A percentile compares a stretch with the other conserved stretches of the same genome.
These are phyloP conservation scores for Micropoecilia bifurca DNA, from an alignment of 2,797 vertebrate species.

Conservation along the genomic window DNA sequence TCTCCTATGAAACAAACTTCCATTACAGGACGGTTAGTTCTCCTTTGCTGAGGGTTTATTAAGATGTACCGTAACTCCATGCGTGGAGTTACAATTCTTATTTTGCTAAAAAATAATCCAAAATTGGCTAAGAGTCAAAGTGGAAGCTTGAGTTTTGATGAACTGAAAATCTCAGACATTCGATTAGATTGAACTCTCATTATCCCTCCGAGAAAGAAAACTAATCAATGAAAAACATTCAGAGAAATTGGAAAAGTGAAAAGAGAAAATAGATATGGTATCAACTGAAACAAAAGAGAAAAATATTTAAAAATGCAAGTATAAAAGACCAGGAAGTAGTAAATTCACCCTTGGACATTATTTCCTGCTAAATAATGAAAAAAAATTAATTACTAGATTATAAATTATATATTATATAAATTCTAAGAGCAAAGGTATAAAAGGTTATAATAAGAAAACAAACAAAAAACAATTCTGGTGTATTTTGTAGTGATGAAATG, in stretches of 20 bases:
- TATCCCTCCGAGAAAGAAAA: constrained; percentile 11
- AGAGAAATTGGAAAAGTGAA: background rate
- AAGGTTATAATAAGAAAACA: background rate
- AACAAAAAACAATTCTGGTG: background rate
- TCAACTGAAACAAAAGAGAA: background rate
- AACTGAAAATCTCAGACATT: constrained; percentile 4
- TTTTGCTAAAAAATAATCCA: constrained; percentile 14
- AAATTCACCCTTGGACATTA: background rate
- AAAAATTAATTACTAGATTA: background rate
- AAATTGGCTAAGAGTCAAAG: constrained; percentile 8
- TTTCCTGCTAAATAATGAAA: background rate
- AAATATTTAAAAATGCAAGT: background rate
- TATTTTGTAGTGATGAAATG: background rate
- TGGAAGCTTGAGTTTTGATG: constrained; percentile 8
- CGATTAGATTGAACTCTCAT: constrained; percentile 16
- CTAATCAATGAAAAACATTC: background rate
- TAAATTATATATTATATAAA: background rate
- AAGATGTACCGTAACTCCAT: background rate
- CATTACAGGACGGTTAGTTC: background rate
- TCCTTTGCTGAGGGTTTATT: background rate
- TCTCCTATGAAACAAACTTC: constrained; percentile 12
- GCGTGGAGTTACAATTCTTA: constrained; percentile 16
- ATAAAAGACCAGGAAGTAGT: background rate
- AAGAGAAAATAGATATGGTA: background rate
- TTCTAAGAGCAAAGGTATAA: background rate